Evolutionary conservation across 2,888 invertebrate species (phyloP).

Genomic region (Yponomeuta cagnagella): DNA sequence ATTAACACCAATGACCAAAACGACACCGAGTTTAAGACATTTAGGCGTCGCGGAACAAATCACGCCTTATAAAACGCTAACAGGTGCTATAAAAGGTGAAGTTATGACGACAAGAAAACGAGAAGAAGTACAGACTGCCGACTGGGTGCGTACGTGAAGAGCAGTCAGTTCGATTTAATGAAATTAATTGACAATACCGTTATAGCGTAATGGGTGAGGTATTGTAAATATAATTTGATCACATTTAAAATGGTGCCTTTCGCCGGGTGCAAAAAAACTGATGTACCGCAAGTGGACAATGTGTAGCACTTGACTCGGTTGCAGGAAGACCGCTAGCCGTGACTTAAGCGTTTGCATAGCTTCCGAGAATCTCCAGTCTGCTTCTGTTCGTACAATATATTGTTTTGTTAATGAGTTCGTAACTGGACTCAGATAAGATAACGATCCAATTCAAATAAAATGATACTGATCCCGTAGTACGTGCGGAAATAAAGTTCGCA

Average conservation of each 20-base stretch:
- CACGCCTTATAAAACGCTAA: not conserved
- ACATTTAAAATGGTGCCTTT: slow-evolving; percentile 54
- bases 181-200: slow-evolving; percentile 70
- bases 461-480: too few species aligned
- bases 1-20: slow-evolving; percentile 3
- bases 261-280: slow-evolving; percentile 42
- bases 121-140: not conserved
- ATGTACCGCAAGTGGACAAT: slow-evolving; percentile 38
- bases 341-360: slow-evolving; percentile 29
- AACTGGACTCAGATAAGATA: too few species aligned
- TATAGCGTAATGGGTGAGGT: slow-evolving; percentile 60
- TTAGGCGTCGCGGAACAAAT: not conserved
- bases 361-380: not conserved
- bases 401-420: too few species aligned
- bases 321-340: slow-evolving; percentile 50
- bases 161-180: slow-evolving; percentile 60
- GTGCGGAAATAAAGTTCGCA: too few species aligned
- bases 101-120: slow-evolving; percentile 1
- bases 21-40: not conserved
- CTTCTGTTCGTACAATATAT: too few species aligned
- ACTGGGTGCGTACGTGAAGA: slow-evolving; percentile 52
- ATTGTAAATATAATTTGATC: slow-evolving; percentile 68
- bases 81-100: slow-evolving; percentile 3
- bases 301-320: slow-evolving; percentile 23
- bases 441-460: too few species aligned